Evolutionary conservation across 2,113 vertebrate species (phyloP).

Genomic region (Heterochromis multidens): DNA sequence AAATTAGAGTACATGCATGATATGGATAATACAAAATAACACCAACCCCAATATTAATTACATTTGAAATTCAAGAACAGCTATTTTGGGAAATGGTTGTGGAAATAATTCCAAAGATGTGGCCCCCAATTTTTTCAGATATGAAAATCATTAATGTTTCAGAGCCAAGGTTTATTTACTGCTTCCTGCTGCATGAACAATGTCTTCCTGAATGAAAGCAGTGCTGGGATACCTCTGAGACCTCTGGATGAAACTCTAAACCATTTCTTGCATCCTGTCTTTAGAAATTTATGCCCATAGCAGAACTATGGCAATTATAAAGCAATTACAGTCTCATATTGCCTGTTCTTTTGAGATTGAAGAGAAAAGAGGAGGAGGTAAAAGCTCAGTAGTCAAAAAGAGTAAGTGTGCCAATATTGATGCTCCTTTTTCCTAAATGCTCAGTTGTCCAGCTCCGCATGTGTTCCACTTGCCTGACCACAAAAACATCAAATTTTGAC

Average conservation of each 20-base stretch:
- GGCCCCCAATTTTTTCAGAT: neutral
- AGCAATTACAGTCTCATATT: slow-evolving; percentile 69
- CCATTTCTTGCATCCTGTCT: slow-evolving; percentile 41
- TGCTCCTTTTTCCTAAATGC: slow-evolving; percentile 15
- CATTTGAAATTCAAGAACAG: neutral
- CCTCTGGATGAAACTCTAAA: slow-evolving; percentile 58
- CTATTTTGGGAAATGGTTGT: neutral
- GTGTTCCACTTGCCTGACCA: neutral
- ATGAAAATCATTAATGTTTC: neutral
- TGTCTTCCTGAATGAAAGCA: slow-evolving; percentile 38
- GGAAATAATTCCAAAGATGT: neutral
- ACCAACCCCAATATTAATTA: neutral
- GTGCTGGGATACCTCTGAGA: slow-evolving; percentile 38
- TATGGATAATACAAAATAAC: neutral
- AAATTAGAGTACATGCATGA: neutral
- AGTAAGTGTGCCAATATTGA: slow-evolving; percentile 25
- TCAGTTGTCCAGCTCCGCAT: slow-evolving; percentile 6
- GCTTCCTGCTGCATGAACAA: slow-evolving; percentile 15
- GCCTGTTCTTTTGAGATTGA: slow-evolving; percentile 29
- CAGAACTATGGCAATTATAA: slow-evolving; percentile 63
- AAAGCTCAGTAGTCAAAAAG: slow-evolving; percentile 23
- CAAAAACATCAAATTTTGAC: neutral
- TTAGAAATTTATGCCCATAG: slow-evolving; percentile 44
- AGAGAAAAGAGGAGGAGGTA: slow-evolving; percentile 21
- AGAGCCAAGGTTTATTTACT: neutral